These are phyloP conservation scores for Vimba vimba DNA, from an alignment of 2,113 vertebrate genomes.

Conservation along the genomic window DNA sequence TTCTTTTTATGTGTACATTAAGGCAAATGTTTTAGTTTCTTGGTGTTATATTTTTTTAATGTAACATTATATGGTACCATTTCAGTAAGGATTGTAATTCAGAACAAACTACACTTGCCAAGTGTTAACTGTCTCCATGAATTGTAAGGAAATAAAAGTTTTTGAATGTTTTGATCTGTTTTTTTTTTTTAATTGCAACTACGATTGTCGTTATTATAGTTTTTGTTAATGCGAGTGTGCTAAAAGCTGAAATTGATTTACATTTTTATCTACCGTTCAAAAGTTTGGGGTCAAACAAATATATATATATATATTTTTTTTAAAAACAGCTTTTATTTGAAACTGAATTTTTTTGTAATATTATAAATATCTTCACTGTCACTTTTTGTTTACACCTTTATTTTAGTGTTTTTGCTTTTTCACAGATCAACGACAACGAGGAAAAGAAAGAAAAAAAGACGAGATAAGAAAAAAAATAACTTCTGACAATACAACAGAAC, in stretches of 20 bases:
- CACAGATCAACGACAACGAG: too few relatives aligned
- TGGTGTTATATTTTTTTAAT: constrained; percentile 49
- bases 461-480: too few relatives aligned
- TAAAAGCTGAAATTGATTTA: neutral
- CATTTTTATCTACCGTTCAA: neutral
- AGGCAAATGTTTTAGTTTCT: constrained; percentile 36
- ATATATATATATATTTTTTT: too few relatives aligned
- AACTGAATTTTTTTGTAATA: neutral
- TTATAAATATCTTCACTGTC: neutral
- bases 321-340: neutral
- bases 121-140: constrained; percentile 12
- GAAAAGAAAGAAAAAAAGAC: too few relatives aligned
- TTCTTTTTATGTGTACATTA: constrained; percentile 35
- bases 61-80: constrained; percentile 49
- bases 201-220: neutral
- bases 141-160: neutral
- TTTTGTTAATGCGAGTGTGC: neutral
- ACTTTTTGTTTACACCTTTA: neutral
- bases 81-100: constrained; percentile 30
- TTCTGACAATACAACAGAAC: fast-evolving
- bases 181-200: neutral
- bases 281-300: too few relatives aligned
- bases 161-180: neutral
- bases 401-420: too few relatives aligned
- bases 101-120: constrained; percentile 20